Percentiles rank a stretch among this genome's conserved stretches.
Conservation (phyloP, 2,888 invertebrate species). For the Hyles lineata region DNA sequence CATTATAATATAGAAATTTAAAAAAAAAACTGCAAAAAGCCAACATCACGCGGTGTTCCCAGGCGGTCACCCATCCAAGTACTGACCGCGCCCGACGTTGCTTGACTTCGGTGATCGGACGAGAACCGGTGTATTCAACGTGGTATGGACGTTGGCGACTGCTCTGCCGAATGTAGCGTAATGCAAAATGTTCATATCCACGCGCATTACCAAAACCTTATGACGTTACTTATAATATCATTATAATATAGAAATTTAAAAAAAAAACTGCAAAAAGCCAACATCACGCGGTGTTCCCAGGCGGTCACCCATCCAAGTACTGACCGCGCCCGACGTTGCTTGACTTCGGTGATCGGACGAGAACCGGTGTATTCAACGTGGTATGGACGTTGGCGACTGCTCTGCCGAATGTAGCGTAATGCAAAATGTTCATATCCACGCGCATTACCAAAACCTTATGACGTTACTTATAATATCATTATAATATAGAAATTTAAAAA, state of each 20-base stretch:
- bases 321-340: conserved; percentile 76
- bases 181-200: no score
- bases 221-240: no score
- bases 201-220: no score
- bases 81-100: conserved; percentile 80
- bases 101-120: conserved; percentile 83
- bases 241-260: no score
- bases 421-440: conserved; percentile 45
- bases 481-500: no score
- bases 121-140: conserved; percentile 80
- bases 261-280: conserved; percentile 54
- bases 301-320: conserved; percentile 79
- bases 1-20: no score
- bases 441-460: no score
- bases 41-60: conserved; percentile 76
- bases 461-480: no score
- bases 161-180: not conserved
- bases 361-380: conserved; percentile 72
- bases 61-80: conserved; percentile 82
- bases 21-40: conserved; percentile 51
- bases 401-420: not conserved
- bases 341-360: conserved; percentile 79
- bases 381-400: conserved; percentile 48
- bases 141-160: conserved; percentile 69
- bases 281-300: conserved; percentile 72